Evolutionary conservation across 1,140 invertebrate species (phyloP).

Genomic region (Goniozus legneri): DNA sequence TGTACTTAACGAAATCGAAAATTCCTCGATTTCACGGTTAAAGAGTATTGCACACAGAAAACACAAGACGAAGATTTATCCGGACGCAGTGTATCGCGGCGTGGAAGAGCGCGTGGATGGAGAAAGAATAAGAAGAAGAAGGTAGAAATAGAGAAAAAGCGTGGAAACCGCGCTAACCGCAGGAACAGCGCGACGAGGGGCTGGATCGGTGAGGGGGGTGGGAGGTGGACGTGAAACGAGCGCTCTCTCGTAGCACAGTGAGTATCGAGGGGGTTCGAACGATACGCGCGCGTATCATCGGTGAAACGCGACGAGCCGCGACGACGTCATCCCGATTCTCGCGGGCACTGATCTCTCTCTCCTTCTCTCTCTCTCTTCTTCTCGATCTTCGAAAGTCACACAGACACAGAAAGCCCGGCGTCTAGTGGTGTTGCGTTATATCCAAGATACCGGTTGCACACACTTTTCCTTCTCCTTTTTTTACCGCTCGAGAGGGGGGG

Average conservation of each 20-base stretch:
- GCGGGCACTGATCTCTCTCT: constrained; percentile 8
- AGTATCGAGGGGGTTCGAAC: constrained; percentile 18
- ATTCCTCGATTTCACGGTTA: not conserved
- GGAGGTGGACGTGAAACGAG: no score
- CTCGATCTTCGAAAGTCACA: not conserved
- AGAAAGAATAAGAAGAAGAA: constrained; percentile 1
- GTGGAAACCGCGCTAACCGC: no score
- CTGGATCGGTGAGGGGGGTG: no score
- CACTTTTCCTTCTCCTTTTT: no score
- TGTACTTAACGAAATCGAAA: no score
- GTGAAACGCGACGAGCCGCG: constrained; percentile 10
- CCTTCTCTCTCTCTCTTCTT: not conserved
- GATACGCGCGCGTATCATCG: constrained; percentile 28
- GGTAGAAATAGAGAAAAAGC: no score
- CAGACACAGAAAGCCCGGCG: not conserved
- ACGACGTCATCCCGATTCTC: constrained; percentile 10
- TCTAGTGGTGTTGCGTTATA: no score
- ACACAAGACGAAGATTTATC: not conserved
- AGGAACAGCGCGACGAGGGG: no score
- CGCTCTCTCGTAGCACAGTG: no score
- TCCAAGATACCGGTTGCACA: no score
- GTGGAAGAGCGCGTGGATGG: constrained; percentile 14
- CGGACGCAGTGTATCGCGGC: no score
- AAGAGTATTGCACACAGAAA: not conserved
- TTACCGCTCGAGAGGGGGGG: no score